Evolutionary conservation across 2,797 vertebrate genomes (phyloP).

Genomic region (Alouatta caraya): DNA sequence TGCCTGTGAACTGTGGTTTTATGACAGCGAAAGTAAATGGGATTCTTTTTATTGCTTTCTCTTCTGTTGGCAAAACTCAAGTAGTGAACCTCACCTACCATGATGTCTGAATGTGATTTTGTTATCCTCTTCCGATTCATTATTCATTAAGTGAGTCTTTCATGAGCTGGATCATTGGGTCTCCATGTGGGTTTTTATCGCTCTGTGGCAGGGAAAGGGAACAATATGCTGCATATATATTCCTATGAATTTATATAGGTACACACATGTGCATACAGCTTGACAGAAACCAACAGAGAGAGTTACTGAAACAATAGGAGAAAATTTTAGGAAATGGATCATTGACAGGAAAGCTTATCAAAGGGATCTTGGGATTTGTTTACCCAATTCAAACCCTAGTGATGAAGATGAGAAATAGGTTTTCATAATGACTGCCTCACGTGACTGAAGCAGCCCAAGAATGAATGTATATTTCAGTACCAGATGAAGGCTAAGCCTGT

Average conservation of each 20-base stretch:
- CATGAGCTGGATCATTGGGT: slow-evolving; percentile 18
- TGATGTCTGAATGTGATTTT: background rate
- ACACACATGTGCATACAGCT: background rate
- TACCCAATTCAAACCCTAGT: background rate
- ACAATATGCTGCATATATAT: background rate
- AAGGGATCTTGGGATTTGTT: slow-evolving; percentile 12
- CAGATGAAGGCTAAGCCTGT: background rate
- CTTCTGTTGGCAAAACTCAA: background rate
- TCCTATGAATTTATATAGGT: background rate
- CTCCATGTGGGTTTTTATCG: background rate
- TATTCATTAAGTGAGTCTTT: slow-evolving; percentile 12
- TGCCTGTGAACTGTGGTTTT: background rate
- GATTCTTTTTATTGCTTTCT: slow-evolving; percentile 12
- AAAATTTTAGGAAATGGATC: background rate
- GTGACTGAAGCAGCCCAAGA: background rate
- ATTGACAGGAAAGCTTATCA: background rate
- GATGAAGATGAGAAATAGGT: background rate
- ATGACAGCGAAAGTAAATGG: background rate
- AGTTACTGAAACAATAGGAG: background rate
- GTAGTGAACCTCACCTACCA: background rate
- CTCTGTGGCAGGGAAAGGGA: background rate
- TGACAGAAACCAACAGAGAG: background rate
- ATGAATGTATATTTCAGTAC: background rate
- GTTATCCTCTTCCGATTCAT: slow-evolving; percentile 22
- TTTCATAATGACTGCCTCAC: background rate